A percentile compares a stretch with the other conserved stretches of the same genome.
Evolutionary conservation across 1,140 invertebrate species (phyloP).

Genomic region (Sitodiplosis mosellana): DNA sequence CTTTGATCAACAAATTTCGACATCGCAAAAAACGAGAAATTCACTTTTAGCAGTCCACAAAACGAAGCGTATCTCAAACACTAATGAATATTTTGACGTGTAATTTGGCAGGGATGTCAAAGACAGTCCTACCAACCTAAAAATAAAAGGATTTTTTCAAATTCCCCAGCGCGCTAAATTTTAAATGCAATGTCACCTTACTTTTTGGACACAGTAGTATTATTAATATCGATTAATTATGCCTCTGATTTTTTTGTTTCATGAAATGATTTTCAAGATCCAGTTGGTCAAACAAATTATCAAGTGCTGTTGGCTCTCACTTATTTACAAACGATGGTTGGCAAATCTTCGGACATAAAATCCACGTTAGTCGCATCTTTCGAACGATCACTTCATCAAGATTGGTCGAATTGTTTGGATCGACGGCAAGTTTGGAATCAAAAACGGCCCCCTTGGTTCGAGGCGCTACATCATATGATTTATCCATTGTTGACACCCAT

Average conservation of each 20-base stretch:
- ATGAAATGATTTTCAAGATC: slow-evolving; percentile 8
- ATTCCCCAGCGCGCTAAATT: too few species aligned
- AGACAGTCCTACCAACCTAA: too few species aligned
- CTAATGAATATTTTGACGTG: too few species aligned
- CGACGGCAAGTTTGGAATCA: slow-evolving; percentile 64
- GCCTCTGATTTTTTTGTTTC: not conserved
- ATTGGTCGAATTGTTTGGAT: slow-evolving; percentile 49
- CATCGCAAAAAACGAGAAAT: too few species aligned
- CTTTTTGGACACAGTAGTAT: too few species aligned
- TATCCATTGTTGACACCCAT: slow-evolving; percentile 38
- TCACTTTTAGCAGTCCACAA: too few species aligned
- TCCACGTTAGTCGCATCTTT: slow-evolving; percentile 39
- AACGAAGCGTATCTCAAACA: too few species aligned
- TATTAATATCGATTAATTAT: too few species aligned
- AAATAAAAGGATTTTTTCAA: too few species aligned
- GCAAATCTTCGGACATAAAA: slow-evolving; percentile 37
- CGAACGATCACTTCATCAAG: slow-evolving; percentile 30
- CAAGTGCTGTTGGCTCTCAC: slow-evolving; percentile 33
- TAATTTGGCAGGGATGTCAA: too few species aligned
- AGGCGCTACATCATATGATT: slow-evolving; percentile 41
- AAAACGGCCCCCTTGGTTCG: slow-evolving; percentile 49
- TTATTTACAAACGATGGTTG: slow-evolving; percentile 34
- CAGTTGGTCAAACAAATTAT: slow-evolving; percentile 25
- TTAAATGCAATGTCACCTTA: too few species aligned
- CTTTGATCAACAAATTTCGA: too few species aligned